Conservation (phyloP, 1,140 invertebrate species). For the Chlorops oryzae region DNA sequence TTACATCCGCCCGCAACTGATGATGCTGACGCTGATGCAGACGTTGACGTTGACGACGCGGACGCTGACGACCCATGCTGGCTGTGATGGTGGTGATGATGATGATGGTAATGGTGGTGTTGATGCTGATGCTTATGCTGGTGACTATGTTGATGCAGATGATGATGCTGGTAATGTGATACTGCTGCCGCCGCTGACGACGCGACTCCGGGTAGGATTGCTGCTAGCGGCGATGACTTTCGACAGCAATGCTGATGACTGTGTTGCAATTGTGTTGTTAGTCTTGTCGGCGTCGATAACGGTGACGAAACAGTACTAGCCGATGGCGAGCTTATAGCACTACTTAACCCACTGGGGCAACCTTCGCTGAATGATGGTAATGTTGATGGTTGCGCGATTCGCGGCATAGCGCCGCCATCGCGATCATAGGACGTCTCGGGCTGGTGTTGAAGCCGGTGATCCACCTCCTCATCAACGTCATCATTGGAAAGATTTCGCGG, state of each 20-base stretch:
- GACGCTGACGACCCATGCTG: conserved; percentile 7
- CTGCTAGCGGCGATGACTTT: conserved; percentile 18
- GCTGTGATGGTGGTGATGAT: conserved; percentile 31
- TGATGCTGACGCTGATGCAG: background rate
- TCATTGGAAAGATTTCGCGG: conserved; percentile 12
- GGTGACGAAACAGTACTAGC: conserved; percentile 41
- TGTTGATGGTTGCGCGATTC: background rate
- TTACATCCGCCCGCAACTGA: conserved; percentile 15
- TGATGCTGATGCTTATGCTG: conserved; percentile 26
- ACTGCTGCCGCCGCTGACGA: conserved; percentile 5
- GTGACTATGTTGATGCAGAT: conserved; percentile 8
- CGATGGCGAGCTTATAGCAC: conserved; percentile 39
- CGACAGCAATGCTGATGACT: conserved; percentile 31
- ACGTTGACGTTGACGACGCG: background rate
- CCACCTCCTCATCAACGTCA: no score
- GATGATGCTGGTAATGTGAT: conserved; percentile 9
- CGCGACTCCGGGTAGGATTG: conserved; percentile 10
- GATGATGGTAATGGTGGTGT: conserved; percentile 19
- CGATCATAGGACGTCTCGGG: conserved; percentile 17
- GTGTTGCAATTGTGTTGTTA: conserved; percentile 26
- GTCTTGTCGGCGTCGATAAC: conserved; percentile 39
- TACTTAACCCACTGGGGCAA: conserved; percentile 36
- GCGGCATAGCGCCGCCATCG: conserved; percentile 14
- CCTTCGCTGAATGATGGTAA: no score
- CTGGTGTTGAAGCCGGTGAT: background rate